Evolutionary conservation across 2,113 vertebrate species (phyloP).

Genomic region (Platycercus adscitus): DNA sequence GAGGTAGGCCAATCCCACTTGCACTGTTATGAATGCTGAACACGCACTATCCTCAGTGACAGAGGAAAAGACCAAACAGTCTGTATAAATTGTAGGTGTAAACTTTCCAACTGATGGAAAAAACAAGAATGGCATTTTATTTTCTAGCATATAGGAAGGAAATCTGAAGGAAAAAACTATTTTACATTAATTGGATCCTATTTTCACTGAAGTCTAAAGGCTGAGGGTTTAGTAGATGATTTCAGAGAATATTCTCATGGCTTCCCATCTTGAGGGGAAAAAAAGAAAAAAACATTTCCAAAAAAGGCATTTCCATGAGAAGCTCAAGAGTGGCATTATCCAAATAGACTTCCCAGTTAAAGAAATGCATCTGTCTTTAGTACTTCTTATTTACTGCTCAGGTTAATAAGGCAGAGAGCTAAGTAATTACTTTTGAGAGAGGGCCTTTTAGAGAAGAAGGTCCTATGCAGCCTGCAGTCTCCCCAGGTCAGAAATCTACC

Average conservation of each 20-base stretch:
- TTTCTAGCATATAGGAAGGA: background rate
- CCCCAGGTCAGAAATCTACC: background rate
- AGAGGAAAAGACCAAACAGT: background rate
- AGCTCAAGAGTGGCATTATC: background rate
- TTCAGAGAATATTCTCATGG: background rate
- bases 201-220: background rate
- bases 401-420: background rate
- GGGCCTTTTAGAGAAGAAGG: background rate
- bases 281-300: background rate
- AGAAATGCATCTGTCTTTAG: background rate
- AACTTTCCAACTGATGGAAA: background rate
- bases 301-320: background rate
- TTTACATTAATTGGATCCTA: background rate
- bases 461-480: background rate
- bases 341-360: background rate
- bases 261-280: background rate
- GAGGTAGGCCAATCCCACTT: background rate
- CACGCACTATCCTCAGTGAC: background rate
- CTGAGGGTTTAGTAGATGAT: background rate
- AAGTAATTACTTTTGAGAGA: background rate
- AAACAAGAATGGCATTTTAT: background rate
- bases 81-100: background rate
- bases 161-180: background rate
- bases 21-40: fast-evolving
- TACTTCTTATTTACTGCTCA: background rate